Conservation (phyloP, 2,797 vertebrate species). For the Enteromius argenteus region DNA sequence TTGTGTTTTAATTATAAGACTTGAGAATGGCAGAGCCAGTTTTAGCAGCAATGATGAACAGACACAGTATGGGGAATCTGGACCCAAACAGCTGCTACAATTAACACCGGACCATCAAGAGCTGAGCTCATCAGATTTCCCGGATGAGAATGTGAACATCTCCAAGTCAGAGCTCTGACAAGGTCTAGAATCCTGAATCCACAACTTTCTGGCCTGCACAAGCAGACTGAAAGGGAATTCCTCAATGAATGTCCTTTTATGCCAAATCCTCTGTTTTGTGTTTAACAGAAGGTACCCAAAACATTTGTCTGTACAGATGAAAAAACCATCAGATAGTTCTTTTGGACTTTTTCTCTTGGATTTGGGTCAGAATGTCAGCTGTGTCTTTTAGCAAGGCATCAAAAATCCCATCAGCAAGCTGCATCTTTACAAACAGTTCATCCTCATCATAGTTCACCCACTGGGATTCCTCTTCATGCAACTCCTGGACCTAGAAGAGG, state of each 20-base stretch:
- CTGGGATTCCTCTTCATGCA: constrained; percentile 95
- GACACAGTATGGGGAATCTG: constrained; percentile 40
- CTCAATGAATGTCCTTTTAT: not conserved
- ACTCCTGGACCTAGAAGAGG: constrained; percentile 89
- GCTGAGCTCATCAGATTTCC: constrained; percentile 8
- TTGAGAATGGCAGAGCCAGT: constrained; percentile 51
- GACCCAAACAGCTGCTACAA: constrained; percentile 22
- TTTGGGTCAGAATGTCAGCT: constrained; percentile 85
- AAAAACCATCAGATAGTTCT: constrained; percentile 54
- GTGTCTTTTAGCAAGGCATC: constrained; percentile 96
- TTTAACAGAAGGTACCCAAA: constrained; percentile 22
- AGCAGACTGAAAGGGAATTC: constrained; percentile 15
- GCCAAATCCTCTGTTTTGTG: not conserved
- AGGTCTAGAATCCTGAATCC: constrained; percentile 6
- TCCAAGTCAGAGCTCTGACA: constrained; percentile 5
- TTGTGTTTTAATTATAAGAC: constrained; percentile 50
- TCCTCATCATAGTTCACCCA: constrained; percentile 99
- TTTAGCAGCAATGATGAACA: constrained; percentile 39
- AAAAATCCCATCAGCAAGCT: constrained; percentile 95
- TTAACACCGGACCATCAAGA: constrained; percentile 7
- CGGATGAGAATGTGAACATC: not conserved
- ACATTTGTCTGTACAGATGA: constrained; percentile 24
- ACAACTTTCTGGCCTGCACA: not conserved
- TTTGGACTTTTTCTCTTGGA: constrained; percentile 85
- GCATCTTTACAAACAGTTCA: constrained; percentile 97